Evolutionary conservation across 2,113 vertebrate genomes (phyloP).

Genomic region (Rissa tridactyla): DNA sequence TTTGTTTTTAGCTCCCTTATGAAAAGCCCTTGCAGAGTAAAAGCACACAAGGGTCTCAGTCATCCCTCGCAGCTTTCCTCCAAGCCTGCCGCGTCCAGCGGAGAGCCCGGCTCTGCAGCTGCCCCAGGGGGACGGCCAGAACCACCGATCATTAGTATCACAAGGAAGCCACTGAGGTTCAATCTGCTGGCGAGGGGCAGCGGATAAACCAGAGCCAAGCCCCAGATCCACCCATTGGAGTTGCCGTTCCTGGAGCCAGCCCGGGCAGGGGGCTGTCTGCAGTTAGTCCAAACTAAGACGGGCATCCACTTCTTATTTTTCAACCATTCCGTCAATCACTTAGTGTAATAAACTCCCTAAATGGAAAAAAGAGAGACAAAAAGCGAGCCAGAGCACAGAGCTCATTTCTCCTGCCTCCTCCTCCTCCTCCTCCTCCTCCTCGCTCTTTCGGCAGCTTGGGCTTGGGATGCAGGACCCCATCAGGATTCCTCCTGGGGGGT

Average conservation of each 20-base stretch:
- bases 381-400: not conserved
- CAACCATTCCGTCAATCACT: not conserved
- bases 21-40: conserved; percentile 37
- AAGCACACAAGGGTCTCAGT: conserved; percentile 45
- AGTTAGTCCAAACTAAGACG: not conserved
- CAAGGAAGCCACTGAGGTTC: not conserved
- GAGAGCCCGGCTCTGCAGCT: not conserved
- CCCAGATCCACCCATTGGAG: not conserved
- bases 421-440: not conserved
- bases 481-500: accelerated
- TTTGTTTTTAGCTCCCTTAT: conserved; percentile 63
- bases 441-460: not conserved
- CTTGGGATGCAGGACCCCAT: not conserved
- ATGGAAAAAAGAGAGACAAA: not conserved
- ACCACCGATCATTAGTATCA: not conserved
- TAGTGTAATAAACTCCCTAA: not conserved
- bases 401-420: not conserved
- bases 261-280: not conserved
- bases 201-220: not conserved
- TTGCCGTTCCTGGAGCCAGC: not conserved
- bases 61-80: not conserved
- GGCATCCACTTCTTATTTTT: not conserved
- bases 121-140: not conserved
- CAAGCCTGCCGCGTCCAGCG: not conserved
- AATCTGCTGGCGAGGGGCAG: not conserved